A percentile compares a stretch with the other conserved stretches of the same genome.
These are phyloP conservation scores for Clitarchus hookeri DNA, from an alignment of 2,888 invertebrate genomes.

Conservation along the genomic window DNA sequence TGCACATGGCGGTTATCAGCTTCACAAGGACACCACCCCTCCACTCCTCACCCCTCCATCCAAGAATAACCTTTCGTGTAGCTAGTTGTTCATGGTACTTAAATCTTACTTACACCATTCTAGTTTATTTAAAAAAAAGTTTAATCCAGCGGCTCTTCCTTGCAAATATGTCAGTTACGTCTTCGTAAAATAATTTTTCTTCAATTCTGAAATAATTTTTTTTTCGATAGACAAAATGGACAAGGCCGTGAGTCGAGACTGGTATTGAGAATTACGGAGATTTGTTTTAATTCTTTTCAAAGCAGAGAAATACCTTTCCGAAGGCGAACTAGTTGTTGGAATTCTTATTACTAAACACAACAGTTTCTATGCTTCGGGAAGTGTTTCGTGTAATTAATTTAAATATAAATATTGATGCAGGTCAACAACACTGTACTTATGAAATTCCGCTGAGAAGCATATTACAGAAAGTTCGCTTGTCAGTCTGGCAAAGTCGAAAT, in stretches of 20 bases:
- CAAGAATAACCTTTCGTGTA: too few relatives aligned
- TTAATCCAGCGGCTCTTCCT: slow-evolving; percentile 12
- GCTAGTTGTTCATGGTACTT: neutral
- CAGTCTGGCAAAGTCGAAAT: slow-evolving; percentile 19
- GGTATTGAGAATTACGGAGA: neutral
- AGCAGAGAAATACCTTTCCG: slow-evolving; percentile 16
- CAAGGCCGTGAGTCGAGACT: slow-evolving; percentile 23
- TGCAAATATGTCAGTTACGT: slow-evolving; percentile 21
- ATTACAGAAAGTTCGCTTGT: slow-evolving; percentile 26
- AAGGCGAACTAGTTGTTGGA: neutral
- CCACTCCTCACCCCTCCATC: too few relatives aligned
- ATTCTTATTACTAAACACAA: neutral
- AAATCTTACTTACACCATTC: neutral
- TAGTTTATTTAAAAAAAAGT: neutral
- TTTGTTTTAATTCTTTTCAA: slow-evolving; percentile 25
- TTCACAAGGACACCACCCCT: too few relatives aligned
- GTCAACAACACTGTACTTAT: neutral
- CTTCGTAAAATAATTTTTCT: slow-evolving; percentile 23
- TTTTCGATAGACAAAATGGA: neutral
- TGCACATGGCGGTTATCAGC: too few relatives aligned
- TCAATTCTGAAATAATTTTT: slow-evolving; percentile 15
- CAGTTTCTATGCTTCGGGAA: slow-evolving; percentile 24
- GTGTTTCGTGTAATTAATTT: neutral
- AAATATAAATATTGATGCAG: slow-evolving; percentile 21
- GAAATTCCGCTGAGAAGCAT: neutral